phyloP scores from a whole-genome alignment of 2,797 vertebrate species.

The Enteromius fasciolatus region DNA sequence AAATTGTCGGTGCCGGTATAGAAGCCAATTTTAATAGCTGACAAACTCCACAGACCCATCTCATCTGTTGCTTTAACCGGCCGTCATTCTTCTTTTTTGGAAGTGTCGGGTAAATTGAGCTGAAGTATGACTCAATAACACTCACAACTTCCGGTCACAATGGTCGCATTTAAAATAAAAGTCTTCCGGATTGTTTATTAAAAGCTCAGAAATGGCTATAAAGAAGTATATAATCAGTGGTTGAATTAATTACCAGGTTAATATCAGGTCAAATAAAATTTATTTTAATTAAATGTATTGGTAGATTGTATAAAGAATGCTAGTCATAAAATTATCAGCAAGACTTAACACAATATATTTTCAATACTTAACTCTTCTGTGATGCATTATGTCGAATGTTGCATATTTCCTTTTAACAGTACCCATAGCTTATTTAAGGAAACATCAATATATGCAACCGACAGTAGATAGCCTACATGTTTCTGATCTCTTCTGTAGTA shows the following conservation, averaged over 20 bases:
- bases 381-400: background rate
- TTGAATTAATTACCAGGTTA: background rate
- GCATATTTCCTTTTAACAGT: background rate
- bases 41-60: background rate
- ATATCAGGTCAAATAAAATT: background rate
- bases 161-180: conserved; percentile 29
- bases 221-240: background rate
- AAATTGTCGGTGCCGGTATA: background rate
- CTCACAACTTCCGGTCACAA: background rate
- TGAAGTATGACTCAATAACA: conserved; percentile 3
- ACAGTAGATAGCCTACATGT: background rate
- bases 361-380: background rate
- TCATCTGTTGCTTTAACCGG: background rate
- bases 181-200: background rate
- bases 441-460: background rate
- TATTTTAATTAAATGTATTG: background rate
- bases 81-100: conserved; percentile 37
- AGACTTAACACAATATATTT: background rate
- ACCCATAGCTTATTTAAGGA: background rate
- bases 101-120: background rate
- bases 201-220: background rate
- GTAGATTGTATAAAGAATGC: background rate
- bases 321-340: background rate
- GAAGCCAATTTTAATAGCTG: background rate
- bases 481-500: background rate